Evolutionary conservation across 2,113 vertebrate genomes (phyloP).

Genomic region (Megalops atlanticus): DNA sequence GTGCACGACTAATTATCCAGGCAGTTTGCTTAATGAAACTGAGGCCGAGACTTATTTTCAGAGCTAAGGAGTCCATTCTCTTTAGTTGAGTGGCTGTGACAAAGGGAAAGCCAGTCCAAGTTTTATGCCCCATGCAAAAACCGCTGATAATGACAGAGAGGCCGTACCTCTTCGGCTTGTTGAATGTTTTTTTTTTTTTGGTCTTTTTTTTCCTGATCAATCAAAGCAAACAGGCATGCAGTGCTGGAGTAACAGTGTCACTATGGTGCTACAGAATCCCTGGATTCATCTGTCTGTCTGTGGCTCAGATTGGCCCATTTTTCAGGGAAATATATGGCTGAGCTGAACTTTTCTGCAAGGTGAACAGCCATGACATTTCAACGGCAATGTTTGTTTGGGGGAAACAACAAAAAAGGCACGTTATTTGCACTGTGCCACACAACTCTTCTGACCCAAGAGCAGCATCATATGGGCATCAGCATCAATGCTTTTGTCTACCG

Average conservation of each 20-base stretch:
- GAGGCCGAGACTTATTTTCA: constrained; percentile 78
- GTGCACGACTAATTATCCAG: constrained; percentile 90
- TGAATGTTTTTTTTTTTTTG: constrained; percentile 25
- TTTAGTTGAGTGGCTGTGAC: constrained; percentile 68
- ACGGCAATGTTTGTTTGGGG: not conserved
- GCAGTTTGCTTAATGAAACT: constrained; percentile 85
- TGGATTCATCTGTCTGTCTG: constrained; percentile 4
- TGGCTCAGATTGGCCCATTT: not conserved
- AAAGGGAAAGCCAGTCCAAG: constrained; percentile 38
- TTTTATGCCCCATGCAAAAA: constrained; percentile 54
- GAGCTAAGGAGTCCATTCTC: constrained; percentile 85
- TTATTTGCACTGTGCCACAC: not conserved
- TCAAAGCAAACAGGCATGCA: constrained; percentile 20
- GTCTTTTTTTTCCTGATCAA: constrained; percentile 21
- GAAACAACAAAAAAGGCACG: not conserved
- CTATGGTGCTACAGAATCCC: constrained; percentile 6
- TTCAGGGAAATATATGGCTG: not conserved
- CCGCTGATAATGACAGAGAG: constrained; percentile 50
- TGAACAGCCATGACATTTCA: constrained; percentile 3
- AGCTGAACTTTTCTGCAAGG: not conserved
- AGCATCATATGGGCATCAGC: no score
- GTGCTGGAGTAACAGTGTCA: constrained; percentile 16
- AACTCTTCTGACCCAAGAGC: not conserved
- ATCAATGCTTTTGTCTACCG: no score
- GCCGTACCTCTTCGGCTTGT: constrained; percentile 44